A percentile compares a stretch with the other conserved stretches of the same genome.
Evolutionary conservation across 2,888 invertebrate genomes (phyloP).

Genomic region (Drosophila subquinaria): DNA sequence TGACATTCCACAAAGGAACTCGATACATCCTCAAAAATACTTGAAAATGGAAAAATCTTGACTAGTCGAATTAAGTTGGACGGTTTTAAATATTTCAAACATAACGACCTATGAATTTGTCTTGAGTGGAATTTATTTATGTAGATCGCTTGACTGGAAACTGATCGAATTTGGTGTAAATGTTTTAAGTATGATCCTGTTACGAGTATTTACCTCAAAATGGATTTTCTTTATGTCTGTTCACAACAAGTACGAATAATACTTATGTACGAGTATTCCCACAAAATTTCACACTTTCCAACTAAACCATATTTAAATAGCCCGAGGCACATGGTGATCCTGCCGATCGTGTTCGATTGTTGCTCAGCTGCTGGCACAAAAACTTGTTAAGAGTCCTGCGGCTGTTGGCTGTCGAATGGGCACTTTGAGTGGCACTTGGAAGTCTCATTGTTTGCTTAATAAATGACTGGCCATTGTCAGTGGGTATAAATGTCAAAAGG

Average conservation of each 20-base stretch:
- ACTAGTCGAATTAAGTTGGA: no score
- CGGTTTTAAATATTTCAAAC: no score
- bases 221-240: not conserved
- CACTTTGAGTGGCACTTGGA: constrained; percentile 54
- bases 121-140: not conserved
- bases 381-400: constrained; percentile 51
- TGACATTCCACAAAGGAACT: no score
- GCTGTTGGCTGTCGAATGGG: constrained; percentile 18
- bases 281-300: constrained; percentile 62
- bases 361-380: constrained; percentile 67
- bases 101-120: not conserved
- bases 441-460: constrained; percentile 74
- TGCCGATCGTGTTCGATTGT: constrained; percentile 26
- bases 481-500: constrained; percentile 78
- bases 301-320: constrained; percentile 59
- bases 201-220: constrained; percentile 31
- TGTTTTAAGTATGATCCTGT: not conserved
- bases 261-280: not conserved
- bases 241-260: not conserved
- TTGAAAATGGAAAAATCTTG: no score
- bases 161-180: not conserved
- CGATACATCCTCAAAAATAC: no score
- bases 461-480: constrained; percentile 75
- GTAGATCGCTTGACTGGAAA: constrained; percentile 6
- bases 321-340: constrained; percentile 21